Evolutionary conservation across 1,140 invertebrate genomes (phyloP), one percentile per base, ranked within the genome.

Genomic region (Belonocnema kinseyi): DNA sequence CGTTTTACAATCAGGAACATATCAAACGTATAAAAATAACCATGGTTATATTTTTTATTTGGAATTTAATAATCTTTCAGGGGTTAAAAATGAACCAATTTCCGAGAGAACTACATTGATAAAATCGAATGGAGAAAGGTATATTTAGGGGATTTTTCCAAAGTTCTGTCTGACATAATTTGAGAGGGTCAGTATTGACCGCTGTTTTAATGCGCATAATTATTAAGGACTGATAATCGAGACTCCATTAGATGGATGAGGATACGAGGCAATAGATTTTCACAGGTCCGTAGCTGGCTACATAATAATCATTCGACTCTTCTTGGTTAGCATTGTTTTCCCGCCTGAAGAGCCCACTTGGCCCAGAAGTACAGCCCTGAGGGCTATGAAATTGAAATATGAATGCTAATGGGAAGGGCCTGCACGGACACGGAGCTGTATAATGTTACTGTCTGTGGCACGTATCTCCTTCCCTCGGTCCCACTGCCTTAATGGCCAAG

Each of bases 221-320:
- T 90, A 90, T 88, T 87, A 85, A 82, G 86, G 85, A 90, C 89
- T 90, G 88, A 89, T 89, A 89, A 89, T 87, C 84, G 82, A 80
- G 83, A 81, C 83, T 84, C 83, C 85, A 85, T 85, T 88, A 86
- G 83, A 85, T 82, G 83, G 70, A 81, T 75, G 85, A 80, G 86
- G 87, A 86, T 86, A 86, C 78, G 81, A 84, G 88, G 82, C 89
- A 90, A 89, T 89, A 84, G 85, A 83, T 83, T 85, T 81, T 83
- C 81, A 80, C 26, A 58, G 19, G 71, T 51, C 19, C 26, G 19
- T 58, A 13, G 19, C 19, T 21, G 19, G 61, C 33, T 46, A 46
- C 14, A 66, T 66, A 66, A 66, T 66, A 66, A 66, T 66, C 14
- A 14, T 56, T n/a, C 40, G 26, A 6, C 40, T 46, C 40, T 46